Conservation (phyloP, 2,797 vertebrate species). For the Scolopax bukidnonensis region DNA sequence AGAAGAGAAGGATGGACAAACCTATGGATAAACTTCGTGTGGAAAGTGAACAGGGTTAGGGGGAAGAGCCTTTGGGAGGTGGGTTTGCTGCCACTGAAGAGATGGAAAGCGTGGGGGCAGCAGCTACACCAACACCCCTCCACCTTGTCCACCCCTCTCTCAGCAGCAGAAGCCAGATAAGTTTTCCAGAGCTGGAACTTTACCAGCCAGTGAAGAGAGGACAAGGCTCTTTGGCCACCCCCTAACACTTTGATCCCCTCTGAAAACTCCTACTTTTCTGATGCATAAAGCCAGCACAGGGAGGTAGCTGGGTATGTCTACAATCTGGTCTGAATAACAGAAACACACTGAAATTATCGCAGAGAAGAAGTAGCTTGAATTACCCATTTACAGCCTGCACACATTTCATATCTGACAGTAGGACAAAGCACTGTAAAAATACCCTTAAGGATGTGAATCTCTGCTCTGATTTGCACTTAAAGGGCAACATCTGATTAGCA, state of each 20-base stretch:
- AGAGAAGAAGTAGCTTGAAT: not conserved
- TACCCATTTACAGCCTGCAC: not conserved
- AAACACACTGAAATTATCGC: not conserved
- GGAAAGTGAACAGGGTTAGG: not conserved
- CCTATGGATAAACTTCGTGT: not conserved
- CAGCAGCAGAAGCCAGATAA: not conserved
- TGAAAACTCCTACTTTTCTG: not conserved
- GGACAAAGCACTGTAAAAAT: slow-evolving; percentile 28
- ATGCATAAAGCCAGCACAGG: not conserved
- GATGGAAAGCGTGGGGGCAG: not conserved
- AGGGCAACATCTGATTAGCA: slow-evolving; percentile 24
- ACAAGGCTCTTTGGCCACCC: not conserved
- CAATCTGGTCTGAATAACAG: not conserved
- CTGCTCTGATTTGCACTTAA: slow-evolving; percentile 30
- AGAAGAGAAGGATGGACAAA: not conserved
- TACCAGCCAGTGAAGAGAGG: not conserved
- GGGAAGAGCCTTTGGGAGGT: not conserved
- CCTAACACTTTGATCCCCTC: not conserved
- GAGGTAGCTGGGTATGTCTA: not conserved
- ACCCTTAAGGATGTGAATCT: not conserved
- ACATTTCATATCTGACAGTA: slow-evolving; percentile 12
- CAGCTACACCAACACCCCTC: not conserved
- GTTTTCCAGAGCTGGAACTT: not conserved
- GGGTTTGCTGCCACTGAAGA: not conserved
- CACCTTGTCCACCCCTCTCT: rapidly evolving